Conservation (phyloP, 2,113 vertebrate genomes). For the Chamaea fasciata region DNA sequence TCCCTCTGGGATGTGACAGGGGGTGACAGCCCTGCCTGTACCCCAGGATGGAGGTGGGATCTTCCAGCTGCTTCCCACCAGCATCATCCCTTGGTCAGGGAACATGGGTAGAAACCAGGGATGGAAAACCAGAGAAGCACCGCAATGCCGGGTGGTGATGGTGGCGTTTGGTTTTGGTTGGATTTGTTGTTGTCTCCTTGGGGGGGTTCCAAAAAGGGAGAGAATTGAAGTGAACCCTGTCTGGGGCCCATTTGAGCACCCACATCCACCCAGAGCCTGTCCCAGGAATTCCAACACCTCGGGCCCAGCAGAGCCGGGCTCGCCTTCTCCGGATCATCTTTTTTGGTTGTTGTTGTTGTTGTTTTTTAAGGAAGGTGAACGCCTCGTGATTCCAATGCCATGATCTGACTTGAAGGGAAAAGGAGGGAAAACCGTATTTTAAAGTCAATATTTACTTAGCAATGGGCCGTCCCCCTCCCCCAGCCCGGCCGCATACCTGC, state of each 20-base stretch:
- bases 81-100: not conserved
- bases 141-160: accelerated
- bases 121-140: not conserved
- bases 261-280: not conserved
- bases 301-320: not conserved
- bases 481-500: conserved; percentile 29
- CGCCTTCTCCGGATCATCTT: not conserved
- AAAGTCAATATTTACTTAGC: conserved; percentile 52
- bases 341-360: not conserved
- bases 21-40: not conserved
- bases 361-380: not conserved
- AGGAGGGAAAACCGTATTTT: not conserved
- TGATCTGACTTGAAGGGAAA: not conserved
- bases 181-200: not conserved
- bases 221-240: accelerated
- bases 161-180: accelerated
- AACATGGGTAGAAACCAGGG: accelerated
- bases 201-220: accelerated
- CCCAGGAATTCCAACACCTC: not conserved
- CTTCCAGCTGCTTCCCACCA: not conserved
- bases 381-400: not conserved
- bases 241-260: not conserved
- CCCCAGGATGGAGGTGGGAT: not conserved
- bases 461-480: not conserved
- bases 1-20: not conserved